A percentile compares a stretch with the other conserved stretches of the same genome.
Conservation (phyloP, 92 coral and sea anemone genomes). For the Pocillopora grandis region DNA sequence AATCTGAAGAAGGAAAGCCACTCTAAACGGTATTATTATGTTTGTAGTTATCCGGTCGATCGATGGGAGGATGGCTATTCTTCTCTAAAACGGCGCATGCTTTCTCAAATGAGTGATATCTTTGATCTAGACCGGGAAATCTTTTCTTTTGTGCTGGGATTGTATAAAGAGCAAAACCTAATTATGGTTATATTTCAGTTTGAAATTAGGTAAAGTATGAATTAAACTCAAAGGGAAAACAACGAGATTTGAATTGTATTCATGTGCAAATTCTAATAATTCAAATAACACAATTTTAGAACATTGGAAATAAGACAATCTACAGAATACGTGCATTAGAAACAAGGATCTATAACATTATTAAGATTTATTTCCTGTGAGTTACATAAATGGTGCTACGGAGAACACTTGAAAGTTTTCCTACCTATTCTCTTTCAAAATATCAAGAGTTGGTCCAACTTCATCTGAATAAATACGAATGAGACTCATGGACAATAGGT, state of each 20-base stretch:
- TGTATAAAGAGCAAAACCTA: neutral
- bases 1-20: too few relatives aligned
- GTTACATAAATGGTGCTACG: neutral
- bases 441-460: neutral
- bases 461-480: slow-evolving; percentile 1
- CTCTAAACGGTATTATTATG: neutral
- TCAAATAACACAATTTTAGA: too few relatives aligned
- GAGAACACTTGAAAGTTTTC: slow-evolving; percentile 3
- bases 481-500: neutral
- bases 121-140: neutral
- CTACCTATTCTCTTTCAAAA: neutral
- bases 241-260: neutral
- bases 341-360: neutral
- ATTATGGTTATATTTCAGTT: neutral
- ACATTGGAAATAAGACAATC: neutral
- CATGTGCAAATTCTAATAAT: too few relatives aligned
- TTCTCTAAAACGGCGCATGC: neutral
- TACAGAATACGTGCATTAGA: neutral
- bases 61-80: neutral
- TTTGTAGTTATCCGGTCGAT: neutral
- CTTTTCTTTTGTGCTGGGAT: neutral
- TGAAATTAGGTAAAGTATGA: neutral
- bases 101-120: neutral
- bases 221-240: neutral
- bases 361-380: neutral